Percentiles rank a stretch among this genome's conserved stretches.
Evolutionary conservation across 2,888 invertebrate species (phyloP).

Genomic region (Anthrax anthrax): DNA sequence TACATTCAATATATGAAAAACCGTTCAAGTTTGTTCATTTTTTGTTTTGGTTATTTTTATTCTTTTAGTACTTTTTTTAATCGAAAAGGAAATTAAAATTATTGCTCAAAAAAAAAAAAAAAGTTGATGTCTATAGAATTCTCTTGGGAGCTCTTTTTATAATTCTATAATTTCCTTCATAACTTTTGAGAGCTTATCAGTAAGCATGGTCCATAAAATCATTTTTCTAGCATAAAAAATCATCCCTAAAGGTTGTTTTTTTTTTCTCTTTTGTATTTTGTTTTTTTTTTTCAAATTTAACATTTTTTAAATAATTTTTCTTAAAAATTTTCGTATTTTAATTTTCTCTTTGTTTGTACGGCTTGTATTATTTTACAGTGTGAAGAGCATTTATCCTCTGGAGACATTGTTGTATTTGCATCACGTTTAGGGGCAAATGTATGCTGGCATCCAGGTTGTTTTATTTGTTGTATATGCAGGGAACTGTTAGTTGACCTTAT

Average conservation of each 20-base stretch:
- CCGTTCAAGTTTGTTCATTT: no score
- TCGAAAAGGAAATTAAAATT: constrained; percentile 1
- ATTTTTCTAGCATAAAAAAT: background rate
- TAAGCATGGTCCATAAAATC: constrained; percentile 2
- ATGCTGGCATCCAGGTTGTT: constrained; percentile 93
- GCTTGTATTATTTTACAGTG: constrained; percentile 50
- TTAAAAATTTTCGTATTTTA: background rate
- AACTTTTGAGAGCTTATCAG: constrained; percentile 6
- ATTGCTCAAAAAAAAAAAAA: constrained; percentile 1
- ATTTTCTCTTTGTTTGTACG: constrained; percentile 9
- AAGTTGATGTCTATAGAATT: background rate
- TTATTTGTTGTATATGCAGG: constrained; percentile 79
- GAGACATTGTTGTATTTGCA: constrained; percentile 85
- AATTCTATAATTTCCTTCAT: constrained; percentile 8
- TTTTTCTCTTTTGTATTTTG: background rate
- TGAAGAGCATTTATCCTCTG: constrained; percentile 64
- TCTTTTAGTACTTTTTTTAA: background rate
- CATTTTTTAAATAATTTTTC: background rate
- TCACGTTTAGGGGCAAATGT: constrained; percentile 70
- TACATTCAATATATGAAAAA: no score
- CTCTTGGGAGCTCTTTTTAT: background rate
- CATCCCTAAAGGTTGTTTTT: background rate
- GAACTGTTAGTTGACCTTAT: constrained; percentile 94
- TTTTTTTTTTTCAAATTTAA: background rate
- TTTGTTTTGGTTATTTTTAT: no score